Conservation (phyloP, 2,113 vertebrate genomes). For the Burhinus oedicnemus region DNA sequence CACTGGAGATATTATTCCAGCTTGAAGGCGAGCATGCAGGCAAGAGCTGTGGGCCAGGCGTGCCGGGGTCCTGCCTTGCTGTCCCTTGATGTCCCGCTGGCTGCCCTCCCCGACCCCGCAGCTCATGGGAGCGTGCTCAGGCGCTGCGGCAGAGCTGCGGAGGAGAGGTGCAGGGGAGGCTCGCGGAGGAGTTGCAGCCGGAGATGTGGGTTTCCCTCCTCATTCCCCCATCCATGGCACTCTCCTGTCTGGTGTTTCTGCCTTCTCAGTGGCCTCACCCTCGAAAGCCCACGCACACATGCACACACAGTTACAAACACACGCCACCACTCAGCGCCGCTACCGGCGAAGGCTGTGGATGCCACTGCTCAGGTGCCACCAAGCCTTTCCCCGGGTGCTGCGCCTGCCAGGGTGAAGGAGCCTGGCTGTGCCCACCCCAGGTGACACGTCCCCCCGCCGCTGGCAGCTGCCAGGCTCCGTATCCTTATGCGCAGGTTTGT, state of each 20-base stretch:
- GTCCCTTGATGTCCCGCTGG: neutral
- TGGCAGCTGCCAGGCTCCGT: neutral
- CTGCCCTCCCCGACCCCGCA: neutral
- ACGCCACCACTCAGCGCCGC: no score
- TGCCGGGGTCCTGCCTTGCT: no score
- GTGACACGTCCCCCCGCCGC: accelerated
- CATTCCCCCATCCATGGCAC: accelerated
- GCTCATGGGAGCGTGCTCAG: accelerated
- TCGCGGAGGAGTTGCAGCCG: accelerated
- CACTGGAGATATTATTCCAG: neutral
- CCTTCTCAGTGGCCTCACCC: neutral
- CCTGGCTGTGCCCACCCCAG: neutral
- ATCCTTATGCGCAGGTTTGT: neutral
- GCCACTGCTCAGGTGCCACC: neutral
- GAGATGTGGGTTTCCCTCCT: neutral
- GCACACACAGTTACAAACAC: no score
- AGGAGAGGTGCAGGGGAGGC: neutral
- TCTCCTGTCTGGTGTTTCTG: neutral
- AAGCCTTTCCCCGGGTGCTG: no score
- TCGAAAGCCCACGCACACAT: neutral
- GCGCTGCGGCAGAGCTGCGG: accelerated
- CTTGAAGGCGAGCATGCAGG: neutral
- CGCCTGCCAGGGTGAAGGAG: accelerated
- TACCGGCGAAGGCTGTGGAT: neutral
- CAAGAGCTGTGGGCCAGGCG: accelerated